phyloP scores from a whole-genome alignment of 2,888 invertebrate species.

The Gnatocerus cornutus region DNA sequence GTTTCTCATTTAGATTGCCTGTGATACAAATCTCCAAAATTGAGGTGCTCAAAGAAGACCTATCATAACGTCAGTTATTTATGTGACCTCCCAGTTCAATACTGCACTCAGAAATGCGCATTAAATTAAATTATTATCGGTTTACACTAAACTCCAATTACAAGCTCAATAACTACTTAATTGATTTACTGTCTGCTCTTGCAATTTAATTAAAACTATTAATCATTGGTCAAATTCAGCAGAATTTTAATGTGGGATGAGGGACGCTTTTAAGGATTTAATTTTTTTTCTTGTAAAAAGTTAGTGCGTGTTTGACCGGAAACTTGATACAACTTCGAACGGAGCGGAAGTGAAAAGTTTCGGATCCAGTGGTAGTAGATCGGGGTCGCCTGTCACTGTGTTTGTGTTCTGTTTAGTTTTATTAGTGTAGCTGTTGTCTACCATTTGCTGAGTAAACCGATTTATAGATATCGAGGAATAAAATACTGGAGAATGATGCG shows the following conservation, averaged over 20 bases:
- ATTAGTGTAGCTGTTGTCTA: constrained; percentile 52
- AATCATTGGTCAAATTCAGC: constrained; percentile 44
- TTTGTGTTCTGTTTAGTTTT: constrained; percentile 51
- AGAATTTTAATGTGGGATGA: constrained; percentile 25
- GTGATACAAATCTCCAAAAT: constrained; percentile 48
- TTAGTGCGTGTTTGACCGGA: constrained; percentile 50
- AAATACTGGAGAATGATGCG: constrained; percentile 40
- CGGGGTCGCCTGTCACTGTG: constrained; percentile 45
- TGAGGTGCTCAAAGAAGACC: constrained; percentile 24
- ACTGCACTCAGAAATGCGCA: constrained; percentile 7
- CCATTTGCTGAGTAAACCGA: constrained; percentile 54
- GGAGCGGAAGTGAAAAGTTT: constrained; percentile 52
- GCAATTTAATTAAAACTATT: constrained; percentile 50
- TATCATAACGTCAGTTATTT: constrained; percentile 13
- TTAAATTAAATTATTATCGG: constrained; percentile 44
- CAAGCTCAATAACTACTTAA: constrained; percentile 46
- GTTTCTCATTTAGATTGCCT: constrained; percentile 57
- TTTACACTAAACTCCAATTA: constrained; percentile 45
- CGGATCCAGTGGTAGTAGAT: constrained; percentile 45
- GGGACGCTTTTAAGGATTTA: neutral
- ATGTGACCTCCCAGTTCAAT: constrained; percentile 6
- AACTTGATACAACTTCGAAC: constrained; percentile 48
- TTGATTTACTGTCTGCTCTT: constrained; percentile 46
- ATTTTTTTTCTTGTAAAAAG: constrained; percentile 30
- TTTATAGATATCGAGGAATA: constrained; percentile 50